Evolutionary conservation across 2,797 vertebrate species (phyloP), one percentile per base, ranked within the genome.

Genomic region (Dicrostonyx torquatus): DNA sequence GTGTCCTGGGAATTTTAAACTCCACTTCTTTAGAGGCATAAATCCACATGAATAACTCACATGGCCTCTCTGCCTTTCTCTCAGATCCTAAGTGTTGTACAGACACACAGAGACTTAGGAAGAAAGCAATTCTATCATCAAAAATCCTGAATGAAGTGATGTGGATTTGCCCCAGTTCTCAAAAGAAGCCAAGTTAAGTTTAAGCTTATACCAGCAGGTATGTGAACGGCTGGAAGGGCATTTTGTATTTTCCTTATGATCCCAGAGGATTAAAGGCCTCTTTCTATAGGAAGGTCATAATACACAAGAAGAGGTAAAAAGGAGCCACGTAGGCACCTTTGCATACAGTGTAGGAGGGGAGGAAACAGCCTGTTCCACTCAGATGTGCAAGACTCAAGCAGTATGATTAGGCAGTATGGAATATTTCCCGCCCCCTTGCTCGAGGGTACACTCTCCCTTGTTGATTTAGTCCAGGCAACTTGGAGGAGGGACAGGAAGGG

Each of bases 391-490:
- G 50, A 76, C 72, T 58, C 70, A 94, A 94, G 55, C 73, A 50
- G 83, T 90, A 5, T 92, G 96, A 93, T 53, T 45, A 88, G 82
- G 73, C 94, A 55, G 82, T 75, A 62, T 11, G 58, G 76, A 93
- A 90, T 58, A 90, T 83, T 93, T 94, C 96, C 94, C 87, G 6
- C 55, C 83, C 60, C 62, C 75, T 88, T 87, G 90, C 88, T 93
- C 93, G 90, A 82, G 89, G 96, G 95, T 97, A 95, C 89, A 62
- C 95, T 96, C 48, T 96, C 82, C 89, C 95, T 96, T 97, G 94
- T 97, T 97, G 96, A 97, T 90, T 97, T 92, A 95, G 90, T 92
- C 96, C 93, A 94, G 94, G 90, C 96, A 96, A 96, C 96, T 95
- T 94, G 95, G 94, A 97, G 94, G 87, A 96, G 96, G 94, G 95